These are phyloP conservation scores for Cephonodes hylas DNA, from an alignment of 2,888 invertebrate species.

Conservation along the genomic window DNA sequence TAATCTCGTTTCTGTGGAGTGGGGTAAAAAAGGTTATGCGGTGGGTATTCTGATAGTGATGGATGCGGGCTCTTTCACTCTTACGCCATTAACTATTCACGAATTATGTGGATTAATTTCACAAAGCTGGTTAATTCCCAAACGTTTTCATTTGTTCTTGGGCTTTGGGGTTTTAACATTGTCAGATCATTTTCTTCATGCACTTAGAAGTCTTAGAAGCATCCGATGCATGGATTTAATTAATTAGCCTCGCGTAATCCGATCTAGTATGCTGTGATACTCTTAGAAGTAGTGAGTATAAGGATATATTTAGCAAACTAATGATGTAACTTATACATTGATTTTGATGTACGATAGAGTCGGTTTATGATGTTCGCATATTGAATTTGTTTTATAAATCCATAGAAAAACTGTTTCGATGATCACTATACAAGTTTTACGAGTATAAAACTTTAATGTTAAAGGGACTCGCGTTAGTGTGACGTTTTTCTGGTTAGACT, in stretches of 20 bases:
- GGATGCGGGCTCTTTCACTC: slow-evolving; percentile 35
- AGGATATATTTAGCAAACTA: no score
- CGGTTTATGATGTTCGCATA: no score
- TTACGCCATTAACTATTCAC: slow-evolving; percentile 32
- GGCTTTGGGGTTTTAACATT: neutral
- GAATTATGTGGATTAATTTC: slow-evolving; percentile 50
- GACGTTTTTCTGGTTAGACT: no score
- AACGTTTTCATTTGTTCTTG: neutral
- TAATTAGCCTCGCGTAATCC: neutral
- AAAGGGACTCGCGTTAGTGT: no score
- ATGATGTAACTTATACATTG: no score
- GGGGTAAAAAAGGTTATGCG: slow-evolving; percentile 22
- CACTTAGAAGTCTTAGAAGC: neutral
- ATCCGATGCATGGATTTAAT: neutral
- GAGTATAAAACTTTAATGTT: no score
- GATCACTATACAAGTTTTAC: no score
- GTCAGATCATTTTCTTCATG: neutral
- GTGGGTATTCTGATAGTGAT: slow-evolving; percentile 43
- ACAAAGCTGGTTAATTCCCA: neutral
- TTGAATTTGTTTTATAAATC: no score
- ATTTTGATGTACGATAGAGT: no score
- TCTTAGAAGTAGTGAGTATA: no score
- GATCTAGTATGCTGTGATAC: neutral
- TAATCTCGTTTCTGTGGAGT: neutral
- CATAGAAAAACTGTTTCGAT: no score